Percentiles rank a stretch among this genome's conserved stretches.
These are phyloP conservation scores for Nettapus auritus DNA, from an alignment of 2,113 vertebrate species.

Conservation along the genomic window DNA sequence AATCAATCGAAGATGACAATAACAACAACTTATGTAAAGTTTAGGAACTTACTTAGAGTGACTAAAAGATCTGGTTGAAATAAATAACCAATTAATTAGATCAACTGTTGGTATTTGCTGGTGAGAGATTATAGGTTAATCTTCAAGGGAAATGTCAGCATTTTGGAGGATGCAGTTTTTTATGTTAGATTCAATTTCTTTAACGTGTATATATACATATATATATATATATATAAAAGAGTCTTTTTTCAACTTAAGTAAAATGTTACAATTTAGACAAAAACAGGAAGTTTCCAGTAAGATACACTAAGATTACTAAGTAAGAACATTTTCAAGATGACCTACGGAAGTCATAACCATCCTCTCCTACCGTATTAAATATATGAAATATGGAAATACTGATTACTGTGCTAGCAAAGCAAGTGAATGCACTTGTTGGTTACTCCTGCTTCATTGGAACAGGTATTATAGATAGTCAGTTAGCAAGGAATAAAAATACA, in stretches of 20 bases:
- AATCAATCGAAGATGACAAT: neutral
- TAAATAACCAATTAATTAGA: neutral
- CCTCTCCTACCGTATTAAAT: neutral
- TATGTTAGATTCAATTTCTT: neutral
- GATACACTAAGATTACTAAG: neutral
- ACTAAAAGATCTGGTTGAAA: neutral
- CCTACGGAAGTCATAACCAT: neutral
- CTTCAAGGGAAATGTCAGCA: neutral
- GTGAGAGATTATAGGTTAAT: neutral
- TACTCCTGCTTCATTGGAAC: neutral
- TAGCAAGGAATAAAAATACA: neutral
- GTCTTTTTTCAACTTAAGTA: no score
- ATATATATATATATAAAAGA: neutral
- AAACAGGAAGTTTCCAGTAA: rapidly evolving
- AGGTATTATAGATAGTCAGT: neutral
- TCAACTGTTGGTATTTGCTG: neutral
- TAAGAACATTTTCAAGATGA: neutral
- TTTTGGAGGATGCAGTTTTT: neutral
- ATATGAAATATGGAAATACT: neutral
- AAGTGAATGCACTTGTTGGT: neutral
- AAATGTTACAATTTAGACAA: neutral
- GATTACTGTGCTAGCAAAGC: neutral
- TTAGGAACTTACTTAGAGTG: neutral
- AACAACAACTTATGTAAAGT: neutral
- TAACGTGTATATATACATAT: no score